Base-by-base conservation (phyloP, 2,797 vertebrate genomes). In the Botia kubotai region DNA sequence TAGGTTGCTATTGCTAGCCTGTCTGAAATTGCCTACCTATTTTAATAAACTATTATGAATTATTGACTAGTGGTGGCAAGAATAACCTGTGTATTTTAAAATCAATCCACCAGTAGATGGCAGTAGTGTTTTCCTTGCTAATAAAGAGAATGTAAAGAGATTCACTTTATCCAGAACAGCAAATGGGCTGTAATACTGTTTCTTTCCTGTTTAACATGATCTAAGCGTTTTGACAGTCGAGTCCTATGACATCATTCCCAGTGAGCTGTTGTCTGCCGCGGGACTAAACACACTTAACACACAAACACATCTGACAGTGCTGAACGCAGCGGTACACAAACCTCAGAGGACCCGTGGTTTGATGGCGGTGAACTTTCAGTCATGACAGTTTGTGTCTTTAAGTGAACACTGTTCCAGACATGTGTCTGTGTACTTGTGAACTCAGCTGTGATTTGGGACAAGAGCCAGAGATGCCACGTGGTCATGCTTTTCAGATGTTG, bases 391-490 rank as follows among this genome's bases (percentile, higher is more conserved):
- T 62, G 16, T 26, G 57, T 65, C 76, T 78, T 58, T 29, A 26
- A 70, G 77, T 58, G 4, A 79, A 48, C 46, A 16, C 4, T 79
- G 77, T 36, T 43, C 77, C 77, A 79, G 77, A 79, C 62, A 63
- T 19, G 46, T 60, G 76, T 78, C 39, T 62, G 76, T 70, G 76
- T 70, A 62, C 55, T 39, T 78, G 66, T 62, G 55, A 52, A 62
- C 52, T 16, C 14, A 8, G 19, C n/a, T 69, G 52, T 13, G 23
- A 50, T 48, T 70, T 36, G 16, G 36, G 70, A 70, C 23, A 23
- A 21, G 58, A 16, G 13, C 14, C 43, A 67, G 6, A 67, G n/a
- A 67, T 33, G 17, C 12, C 39, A 48, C 53, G 23, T 62, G 36
- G 5, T 21, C 17, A 6, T 16, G 0, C 33, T 17, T 66, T 33